A percentile compares a stretch with the other conserved stretches of the same genome.
Conservation (phyloP, 2,113 vertebrate genomes). For the Rafetus swinhoei region DNA sequence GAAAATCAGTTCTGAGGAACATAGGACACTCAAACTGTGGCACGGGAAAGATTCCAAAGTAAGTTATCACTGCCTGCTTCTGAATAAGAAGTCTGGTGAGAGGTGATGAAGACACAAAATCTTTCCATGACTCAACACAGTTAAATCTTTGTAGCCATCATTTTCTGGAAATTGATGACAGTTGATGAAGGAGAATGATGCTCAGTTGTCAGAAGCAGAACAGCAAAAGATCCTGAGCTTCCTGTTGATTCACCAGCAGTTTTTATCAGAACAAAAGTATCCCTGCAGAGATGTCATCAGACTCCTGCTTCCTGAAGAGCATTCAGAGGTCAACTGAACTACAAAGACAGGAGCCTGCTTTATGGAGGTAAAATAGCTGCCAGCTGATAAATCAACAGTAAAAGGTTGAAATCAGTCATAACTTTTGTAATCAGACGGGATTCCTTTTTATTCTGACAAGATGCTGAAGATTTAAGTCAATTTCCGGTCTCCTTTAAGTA, state of each 20-base stretch:
- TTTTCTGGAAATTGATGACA: conserved; percentile 26
- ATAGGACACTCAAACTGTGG: not conserved
- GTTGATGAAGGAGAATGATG: conserved; percentile 21
- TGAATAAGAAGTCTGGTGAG: conserved; percentile 29
- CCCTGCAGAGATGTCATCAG: not conserved
- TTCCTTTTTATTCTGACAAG: not conserved
- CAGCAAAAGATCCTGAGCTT: not conserved
- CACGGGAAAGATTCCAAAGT: conserved; percentile 37
- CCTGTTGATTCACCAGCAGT: conserved; percentile 26
- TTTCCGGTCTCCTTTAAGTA: not conserved
- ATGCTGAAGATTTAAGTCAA: not conserved
- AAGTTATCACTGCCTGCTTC: not conserved
- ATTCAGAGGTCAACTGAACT: accelerated
- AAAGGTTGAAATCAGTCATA: not conserved
- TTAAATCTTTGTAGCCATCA: not conserved
- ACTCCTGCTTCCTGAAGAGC: accelerated
- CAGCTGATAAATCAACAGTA: not conserved
- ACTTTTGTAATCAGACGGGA: not conserved
- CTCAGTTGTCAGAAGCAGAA: conserved; percentile 24
- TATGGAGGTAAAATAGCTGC: accelerated
- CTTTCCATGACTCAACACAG: conserved; percentile 50
- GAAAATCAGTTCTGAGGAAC: accelerated
- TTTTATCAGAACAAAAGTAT: not conserved
- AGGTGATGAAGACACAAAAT: conserved; percentile 41
- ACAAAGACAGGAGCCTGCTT: not conserved